Conservation (phyloP, 2,888 invertebrate species). For the Synergus itoensis region DNA sequence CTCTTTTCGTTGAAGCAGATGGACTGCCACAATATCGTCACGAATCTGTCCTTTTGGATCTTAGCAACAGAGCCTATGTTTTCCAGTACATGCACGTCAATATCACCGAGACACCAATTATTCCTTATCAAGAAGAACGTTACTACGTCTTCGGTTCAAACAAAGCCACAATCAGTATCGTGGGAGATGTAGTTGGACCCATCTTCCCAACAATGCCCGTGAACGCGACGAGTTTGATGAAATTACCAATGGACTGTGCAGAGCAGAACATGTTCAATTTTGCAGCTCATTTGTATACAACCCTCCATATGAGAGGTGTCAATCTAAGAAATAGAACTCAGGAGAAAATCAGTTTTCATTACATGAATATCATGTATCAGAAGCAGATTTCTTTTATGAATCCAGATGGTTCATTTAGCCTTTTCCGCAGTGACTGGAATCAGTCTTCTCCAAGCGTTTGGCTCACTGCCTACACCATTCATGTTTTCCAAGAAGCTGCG, state of each 20-base stretch:
- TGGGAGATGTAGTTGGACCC: constrained; percentile 95
- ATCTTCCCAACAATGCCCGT: constrained; percentile 96
- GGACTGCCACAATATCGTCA: constrained; percentile 95
- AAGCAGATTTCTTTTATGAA: constrained; percentile 95
- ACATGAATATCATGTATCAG: constrained; percentile 95
- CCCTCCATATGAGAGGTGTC: constrained; percentile 93
- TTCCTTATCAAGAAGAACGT: constrained; percentile 93
- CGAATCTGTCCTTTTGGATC: constrained; percentile 93
- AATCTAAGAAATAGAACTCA: constrained; percentile 91
- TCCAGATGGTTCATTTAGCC: constrained; percentile 92
- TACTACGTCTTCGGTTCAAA: constrained; percentile 98
- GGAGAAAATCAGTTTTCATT: constrained; percentile 90
- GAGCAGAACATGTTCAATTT: constrained; percentile 99
- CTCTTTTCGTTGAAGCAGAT: constrained; percentile 89
- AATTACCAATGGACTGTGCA: constrained; percentile 93
- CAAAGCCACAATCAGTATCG: constrained; percentile 87
- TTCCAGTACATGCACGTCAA: constrained; percentile 98
- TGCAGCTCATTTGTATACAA: constrained; percentile 95
- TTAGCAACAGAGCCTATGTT: constrained; percentile 94
- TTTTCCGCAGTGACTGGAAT: constrained; percentile 96
- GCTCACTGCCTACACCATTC: constrained; percentile 94
- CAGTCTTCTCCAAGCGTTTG: constrained; percentile 93
- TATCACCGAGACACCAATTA: constrained; percentile 94
- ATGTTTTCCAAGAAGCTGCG: constrained; percentile 91
- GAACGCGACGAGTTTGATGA: constrained; percentile 89